Base-by-base conservation (phyloP, 2,888 invertebrate species). In the Liopterus haemorrhoidalis region DNA sequence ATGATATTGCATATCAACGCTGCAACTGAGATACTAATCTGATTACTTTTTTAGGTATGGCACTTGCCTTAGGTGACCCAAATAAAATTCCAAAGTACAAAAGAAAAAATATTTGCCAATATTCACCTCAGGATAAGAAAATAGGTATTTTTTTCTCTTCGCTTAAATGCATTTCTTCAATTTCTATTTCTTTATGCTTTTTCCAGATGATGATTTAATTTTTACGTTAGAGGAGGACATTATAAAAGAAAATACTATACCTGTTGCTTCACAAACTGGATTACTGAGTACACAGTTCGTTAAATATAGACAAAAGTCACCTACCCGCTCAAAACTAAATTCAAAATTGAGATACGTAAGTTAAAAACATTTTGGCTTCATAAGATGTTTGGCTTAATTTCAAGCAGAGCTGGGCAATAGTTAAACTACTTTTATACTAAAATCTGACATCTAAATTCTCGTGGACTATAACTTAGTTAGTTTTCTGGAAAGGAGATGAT, bases 201-300 rank as follows among this genome's bases (percentile, higher is more conserved):
- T 56, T 51, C 21, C 64, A 59, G 85, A 86, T 49, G 84, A 81
- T 24, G 90, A 90, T 54, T 78, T 89, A 62, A 89, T 91, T 64
- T 91, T 91, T 64, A 79, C 80, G 12, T 69, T 91, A 55, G 91
- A 91, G 53, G 89, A 88, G 56, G 86, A 87, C 59, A 79, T 81
- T 52, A 64, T 68, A 52, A 62, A 65, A 3, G 71, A 71, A 49
- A 61, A 59, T 42, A 52, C 54, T 41, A 42, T 56, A 14, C 46
- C 51, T 38, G 31, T 54, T 21, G 48, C 43, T 22, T 33, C 51
- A n/a, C 55, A 51, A 28, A 53, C 51, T 30, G 41, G 49, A 12
- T 35, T 57, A 16, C 49, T 50, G 12, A 54, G 52, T 42, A 45
- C 65, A 35, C 63, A 67, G 52, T 61, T 69, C 11, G 64, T 71